phyloP scores from a whole-genome alignment of 1,140 invertebrate species.

The Spodoptera litura region DNA sequence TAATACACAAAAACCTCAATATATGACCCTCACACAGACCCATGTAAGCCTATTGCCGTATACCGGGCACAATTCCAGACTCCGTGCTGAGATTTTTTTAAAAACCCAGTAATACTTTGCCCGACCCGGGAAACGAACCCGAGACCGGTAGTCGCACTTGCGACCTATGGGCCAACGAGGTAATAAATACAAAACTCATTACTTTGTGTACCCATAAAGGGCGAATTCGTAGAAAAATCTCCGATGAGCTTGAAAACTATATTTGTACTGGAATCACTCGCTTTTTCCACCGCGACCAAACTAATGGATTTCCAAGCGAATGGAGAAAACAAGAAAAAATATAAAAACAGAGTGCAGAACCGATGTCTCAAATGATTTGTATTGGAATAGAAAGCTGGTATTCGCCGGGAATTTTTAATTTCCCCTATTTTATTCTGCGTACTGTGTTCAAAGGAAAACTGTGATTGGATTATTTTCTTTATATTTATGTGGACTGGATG shows the following conservation, averaged over 20 bases:
- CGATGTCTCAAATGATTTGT: constrained; percentile 61
- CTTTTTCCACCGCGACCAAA: constrained; percentile 54
- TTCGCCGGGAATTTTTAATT: constrained; percentile 56
- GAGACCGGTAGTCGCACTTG: too few relatives aligned
- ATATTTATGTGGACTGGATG: neutral
- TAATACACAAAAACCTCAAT: too few relatives aligned
- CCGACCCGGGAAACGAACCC: too few relatives aligned
- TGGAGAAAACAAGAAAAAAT: constrained; percentile 58
- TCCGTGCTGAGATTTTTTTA: too few relatives aligned
- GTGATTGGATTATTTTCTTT: constrained; percentile 9
- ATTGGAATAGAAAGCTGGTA: constrained; percentile 51
- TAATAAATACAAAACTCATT: constrained; percentile 44
- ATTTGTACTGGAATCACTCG: constrained; percentile 57
- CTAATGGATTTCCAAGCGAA: constrained; percentile 70
- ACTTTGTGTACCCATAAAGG: constrained; percentile 54
- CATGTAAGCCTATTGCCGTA: too few relatives aligned
- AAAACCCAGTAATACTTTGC: too few relatives aligned
- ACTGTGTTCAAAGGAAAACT: constrained; percentile 18
- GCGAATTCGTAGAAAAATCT: constrained; percentile 56
- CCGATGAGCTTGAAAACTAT: constrained; percentile 65
- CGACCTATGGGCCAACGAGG: neutral
- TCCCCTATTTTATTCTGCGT: constrained; percentile 49
- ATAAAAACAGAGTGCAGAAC: constrained; percentile 54
- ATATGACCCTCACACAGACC: too few relatives aligned
- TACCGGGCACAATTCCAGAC: too few relatives aligned